phyloP scores from a whole-genome alignment of 1,140 invertebrate genomes.

The Battus philenor region DNA sequence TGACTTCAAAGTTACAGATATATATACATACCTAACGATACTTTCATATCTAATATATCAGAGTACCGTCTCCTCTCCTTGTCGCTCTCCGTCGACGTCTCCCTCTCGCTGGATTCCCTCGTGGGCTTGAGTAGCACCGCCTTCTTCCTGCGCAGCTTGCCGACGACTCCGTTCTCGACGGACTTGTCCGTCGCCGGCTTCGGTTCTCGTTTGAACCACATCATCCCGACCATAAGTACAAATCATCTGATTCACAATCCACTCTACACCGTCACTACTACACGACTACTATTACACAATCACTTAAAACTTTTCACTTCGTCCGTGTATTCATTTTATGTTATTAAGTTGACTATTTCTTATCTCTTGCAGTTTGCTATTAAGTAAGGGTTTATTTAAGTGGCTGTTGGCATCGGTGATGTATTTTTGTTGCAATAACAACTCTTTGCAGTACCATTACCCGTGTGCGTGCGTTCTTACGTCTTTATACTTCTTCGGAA shows the following conservation, averaged over 20 bases:
- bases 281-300: not conserved
- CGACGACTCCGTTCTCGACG: slow-evolving; percentile 49
- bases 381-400: slow-evolving; percentile 4
- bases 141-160: slow-evolving; percentile 57
- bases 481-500: too few relatives aligned
- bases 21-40: slow-evolving; percentile 57
- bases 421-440: too few relatives aligned
- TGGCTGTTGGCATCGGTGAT: slow-evolving; percentile 13
- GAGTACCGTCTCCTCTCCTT: slow-evolving; percentile 64
- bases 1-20: not conserved
- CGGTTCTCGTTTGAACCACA: slow-evolving; percentile 68
- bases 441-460: too few relatives aligned
- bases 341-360: too few relatives aligned
- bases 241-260: not conserved
- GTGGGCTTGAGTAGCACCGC: slow-evolving; percentile 48
- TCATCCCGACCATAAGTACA: slow-evolving; percentile 54
- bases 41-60: slow-evolving; percentile 64
- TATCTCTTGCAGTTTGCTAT: not conserved
- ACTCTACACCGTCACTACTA: not conserved
- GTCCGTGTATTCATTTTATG: too few relatives aligned
- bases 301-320: too few relatives aligned
- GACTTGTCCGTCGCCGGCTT: slow-evolving; percentile 50
- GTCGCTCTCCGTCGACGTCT: slow-evolving; percentile 64
- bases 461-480: too few relatives aligned
- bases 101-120: slow-evolving; percentile 63